A percentile compares a stretch with the other conserved stretches of the same genome.
These are phyloP conservation scores for Gastrophryne carolinensis DNA, from an alignment of 2,797 vertebrate genomes.

Conservation along the genomic window DNA sequence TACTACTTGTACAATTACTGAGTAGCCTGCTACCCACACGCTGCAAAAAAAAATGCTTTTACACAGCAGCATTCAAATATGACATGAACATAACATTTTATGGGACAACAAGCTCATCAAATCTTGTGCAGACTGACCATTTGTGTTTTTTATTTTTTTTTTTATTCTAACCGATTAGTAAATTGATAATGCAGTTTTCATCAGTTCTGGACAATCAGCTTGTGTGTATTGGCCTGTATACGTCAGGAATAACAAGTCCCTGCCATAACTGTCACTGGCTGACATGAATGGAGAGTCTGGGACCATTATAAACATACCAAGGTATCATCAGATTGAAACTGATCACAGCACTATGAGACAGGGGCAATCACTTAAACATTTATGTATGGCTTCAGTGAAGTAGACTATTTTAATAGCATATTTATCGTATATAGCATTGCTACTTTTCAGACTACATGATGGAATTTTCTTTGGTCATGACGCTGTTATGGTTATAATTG, in stretches of 20 bases:
- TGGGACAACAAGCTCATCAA: neutral
- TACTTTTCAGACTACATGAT: no score
- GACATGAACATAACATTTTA: neutral
- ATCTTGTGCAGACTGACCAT: neutral
- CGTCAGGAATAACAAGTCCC: neutral
- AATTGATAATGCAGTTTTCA: no score
- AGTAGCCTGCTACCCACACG: neutral
- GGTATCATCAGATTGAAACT: no score
- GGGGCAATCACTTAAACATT: no score
- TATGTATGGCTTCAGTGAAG: no score
- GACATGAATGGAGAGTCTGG: neutral
- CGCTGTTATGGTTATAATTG: no score
- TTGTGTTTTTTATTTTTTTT: neutral
- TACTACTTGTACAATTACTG: neutral
- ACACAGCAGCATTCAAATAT: neutral
- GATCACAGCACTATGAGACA: no score
- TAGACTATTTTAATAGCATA: no score
- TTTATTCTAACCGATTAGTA: no score
- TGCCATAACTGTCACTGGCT: neutral
- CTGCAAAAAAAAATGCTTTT: neutral
- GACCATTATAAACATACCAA: no score
- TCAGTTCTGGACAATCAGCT: neutral
- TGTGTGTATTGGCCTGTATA: neutral
- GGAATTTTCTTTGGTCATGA: no score
- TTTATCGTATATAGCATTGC: no score